Evolutionary conservation across 2,797 vertebrate genomes (phyloP), one percentile per base, ranked within the genome.

Genomic region (Brachyalestes nurse): DNA sequence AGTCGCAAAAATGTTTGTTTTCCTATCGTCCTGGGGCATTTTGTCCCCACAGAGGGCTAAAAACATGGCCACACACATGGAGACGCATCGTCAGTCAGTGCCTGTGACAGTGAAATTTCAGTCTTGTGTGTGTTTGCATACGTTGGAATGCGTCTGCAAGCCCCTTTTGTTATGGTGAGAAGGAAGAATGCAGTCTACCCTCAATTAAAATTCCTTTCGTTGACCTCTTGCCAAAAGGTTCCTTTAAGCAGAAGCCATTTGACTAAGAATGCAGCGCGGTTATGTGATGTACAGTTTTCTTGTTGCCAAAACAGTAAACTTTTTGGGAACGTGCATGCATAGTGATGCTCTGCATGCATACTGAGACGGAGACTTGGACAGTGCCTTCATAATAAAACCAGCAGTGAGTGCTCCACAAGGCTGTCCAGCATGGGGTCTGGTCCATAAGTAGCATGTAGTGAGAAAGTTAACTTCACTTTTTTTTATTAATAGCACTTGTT

Each of bases 101-200:
- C 71, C 81, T 69, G 81, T 78, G 77, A 83, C 83, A 84, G 83
- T 81, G 82, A 80, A 86, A 77, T 77, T 78, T 81, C 77, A 69
- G 61, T 81, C 45, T 28, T n/a, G 69, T 69, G 69, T 69, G 80
- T 86, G 86, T 83, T 84, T 86, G 82, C 86, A 85, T 84, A 85
- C 80, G 53, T 71, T 81, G 87, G 87, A 88, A 88, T 88, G 87
- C 25, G 72, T 73, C 73, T 72, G 83, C 84, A 83, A 80, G 75
- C 85, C 87, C 83, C 85, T 77, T 86, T 88, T 88, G 87, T 88
- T 88, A 81, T 86, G 77, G 82, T 84, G 82, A 88, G 83, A 81
- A 85, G 82, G 85, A 82, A 80, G 79, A 87, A 82, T 85, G 81
- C 66, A 82, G 82, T 86, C 81, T 83, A 74, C 79, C 79, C 81